Conservation (phyloP, 2,797 vertebrate genomes). For the Gallirallus australis region DNA sequence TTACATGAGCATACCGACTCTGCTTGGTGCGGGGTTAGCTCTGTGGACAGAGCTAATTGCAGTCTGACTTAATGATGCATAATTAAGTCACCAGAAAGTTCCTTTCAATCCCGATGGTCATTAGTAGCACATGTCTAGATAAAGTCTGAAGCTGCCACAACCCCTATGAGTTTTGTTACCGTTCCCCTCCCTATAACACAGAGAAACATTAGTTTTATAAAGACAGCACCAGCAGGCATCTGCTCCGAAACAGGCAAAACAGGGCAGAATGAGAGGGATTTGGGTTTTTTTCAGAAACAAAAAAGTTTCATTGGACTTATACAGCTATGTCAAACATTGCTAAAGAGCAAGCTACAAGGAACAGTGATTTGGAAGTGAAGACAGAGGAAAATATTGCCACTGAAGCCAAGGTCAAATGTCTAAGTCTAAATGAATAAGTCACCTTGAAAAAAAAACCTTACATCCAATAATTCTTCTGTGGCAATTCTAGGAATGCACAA, state of each 20-base stretch:
- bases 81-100: conserved; percentile 1
- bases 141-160: neutral
- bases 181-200: neutral
- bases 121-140: neutral
- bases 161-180: neutral
- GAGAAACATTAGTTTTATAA: neutral
- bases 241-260: neutral
- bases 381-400: neutral
- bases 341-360: neutral
- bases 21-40: neutral
- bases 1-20: neutral
- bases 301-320: neutral
- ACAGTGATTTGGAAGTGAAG: neutral
- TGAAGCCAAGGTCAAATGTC: neutral
- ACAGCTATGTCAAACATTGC: neutral
- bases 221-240: neutral
- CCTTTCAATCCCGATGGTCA: neutral
- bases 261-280: neutral
- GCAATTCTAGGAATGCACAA: neutral
- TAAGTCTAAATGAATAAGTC: neutral
- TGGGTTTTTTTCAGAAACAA: neutral
- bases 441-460: neutral
- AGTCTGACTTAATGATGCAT: neutral
- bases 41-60: neutral
- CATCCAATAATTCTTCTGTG: neutral